Evolutionary conservation across 1,140 invertebrate genomes (phyloP).

Genomic region (silkworm (Bombyx mori)): ASM3026992v2 NC_085111.1:18497501-18498000

Average conservation of each 20-base stretch:
- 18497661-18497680: no score
- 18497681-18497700: neutral
- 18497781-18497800: slow-evolving; percentile 55
- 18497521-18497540: slow-evolving; percentile 74
- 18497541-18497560: slow-evolving; percentile 74
- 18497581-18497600: no score
- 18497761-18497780: slow-evolving; percentile 58
- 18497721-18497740: slow-evolving; percentile 64
- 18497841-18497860: no score
- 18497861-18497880: neutral
- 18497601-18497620: no score
- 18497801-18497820: neutral
- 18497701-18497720: slow-evolving; percentile 29
- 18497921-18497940: neutral
- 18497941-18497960: neutral
- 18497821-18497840: neutral
- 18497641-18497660: no score
- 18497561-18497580: slow-evolving; percentile 7
- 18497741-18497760: slow-evolving; percentile 49
- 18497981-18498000: neutral
- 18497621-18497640: no score
- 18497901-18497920: slow-evolving; percentile 9
- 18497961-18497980: neutral
- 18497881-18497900: neutral
- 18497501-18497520: slow-evolving; percentile 74